Base-by-base conservation (phyloP, 2,888 invertebrate genomes). In the Ophion ellenae region DNA sequence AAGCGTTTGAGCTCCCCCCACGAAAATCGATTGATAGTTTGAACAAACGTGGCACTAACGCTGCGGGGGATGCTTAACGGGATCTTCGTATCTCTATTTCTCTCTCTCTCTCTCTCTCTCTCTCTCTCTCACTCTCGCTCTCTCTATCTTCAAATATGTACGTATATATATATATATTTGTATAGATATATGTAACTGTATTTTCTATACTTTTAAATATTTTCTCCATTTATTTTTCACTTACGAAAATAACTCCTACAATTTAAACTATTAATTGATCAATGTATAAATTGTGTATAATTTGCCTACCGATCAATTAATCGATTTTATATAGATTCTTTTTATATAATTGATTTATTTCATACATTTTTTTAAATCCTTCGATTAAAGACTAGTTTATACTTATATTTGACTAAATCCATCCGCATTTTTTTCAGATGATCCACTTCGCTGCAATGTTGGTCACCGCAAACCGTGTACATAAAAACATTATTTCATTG, bases 21-120 rank as follows among this genome's bases (percentile, higher is more conserved):
- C 61, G 61, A 81, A 83, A 87, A 91, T 92, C 93, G 91, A 93
- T 93, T 92, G 92, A 93, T 91, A 92, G 92, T 91, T 92, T 91
- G 87, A 90, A 90, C 90, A 91, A 93, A 91, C 91, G 90, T 89
- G 90, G 71, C 81, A 79, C 71, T 85, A 69, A 45, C 70, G 69
- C 59, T 64, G 83, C 70, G 83, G 81, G 87, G 73, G 64, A 81
- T 77, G 74, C 70, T 63, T 81, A 79, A 81, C 67, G 69, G 59
- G 64, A 77, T 69, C 59, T 1, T 14, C 28, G 14, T 61, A 14
- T 45, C 14, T 74, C 40, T 6, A 20, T 40, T 7, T 45, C 59
- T 47, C 69, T 32, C 40, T 17, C n/a, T n/a, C n/a, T n/a, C n/a
- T n/a, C n/a, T n/a, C n/a, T n/a, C n/a, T n/a, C n/a, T n/a, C n/a